Percentiles rank a stretch among this genome's conserved stretches.
Conservation (phyloP, 2,797 vertebrate genomes). For the Sardinella longiceps region DNA sequence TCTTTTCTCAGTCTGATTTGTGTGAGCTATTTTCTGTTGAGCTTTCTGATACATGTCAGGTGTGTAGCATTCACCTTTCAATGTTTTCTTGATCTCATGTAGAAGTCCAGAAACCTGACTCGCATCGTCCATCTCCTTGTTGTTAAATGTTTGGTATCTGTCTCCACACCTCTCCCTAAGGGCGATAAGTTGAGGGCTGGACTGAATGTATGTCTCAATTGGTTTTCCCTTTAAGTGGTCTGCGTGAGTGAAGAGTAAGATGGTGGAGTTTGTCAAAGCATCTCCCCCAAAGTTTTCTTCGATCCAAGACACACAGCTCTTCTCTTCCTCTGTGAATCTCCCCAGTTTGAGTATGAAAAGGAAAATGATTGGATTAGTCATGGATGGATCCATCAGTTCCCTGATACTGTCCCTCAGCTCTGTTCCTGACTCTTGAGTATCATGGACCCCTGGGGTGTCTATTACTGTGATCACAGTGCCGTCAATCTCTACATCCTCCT, state of each 20-base stretch:
- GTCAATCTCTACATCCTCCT: background rate
- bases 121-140: slow-evolving; percentile 39
- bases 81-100: background rate
- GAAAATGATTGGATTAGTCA: slow-evolving; percentile 46
- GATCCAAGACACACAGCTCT: slow-evolving; percentile 41
- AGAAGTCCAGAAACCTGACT: background rate
- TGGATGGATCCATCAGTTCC: slow-evolving; percentile 30
- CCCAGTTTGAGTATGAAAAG: slow-evolving; percentile 42
- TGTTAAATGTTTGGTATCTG: slow-evolving; percentile 10
- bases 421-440: background rate
- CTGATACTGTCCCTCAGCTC: slow-evolving; percentile 18
- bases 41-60: background rate
- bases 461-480: slow-evolving; percentile 37
- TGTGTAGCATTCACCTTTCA: background rate
- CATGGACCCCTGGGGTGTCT: slow-evolving; percentile 47
- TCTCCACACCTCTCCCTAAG: background rate
- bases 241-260: slow-evolving; percentile 49
- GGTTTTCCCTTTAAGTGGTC: slow-evolving; percentile 34
- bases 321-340: slow-evolving; percentile 46
- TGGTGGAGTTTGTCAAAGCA: slow-evolving; percentile 39
- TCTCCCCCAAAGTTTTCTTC: slow-evolving; percentile 48
- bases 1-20: too few relatives aligned
- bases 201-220: background rate
- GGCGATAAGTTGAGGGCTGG: background rate
- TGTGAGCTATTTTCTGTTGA: background rate